Conservation (phyloP, 1,140 invertebrate species). For the Penaeus chinensis region DNA sequence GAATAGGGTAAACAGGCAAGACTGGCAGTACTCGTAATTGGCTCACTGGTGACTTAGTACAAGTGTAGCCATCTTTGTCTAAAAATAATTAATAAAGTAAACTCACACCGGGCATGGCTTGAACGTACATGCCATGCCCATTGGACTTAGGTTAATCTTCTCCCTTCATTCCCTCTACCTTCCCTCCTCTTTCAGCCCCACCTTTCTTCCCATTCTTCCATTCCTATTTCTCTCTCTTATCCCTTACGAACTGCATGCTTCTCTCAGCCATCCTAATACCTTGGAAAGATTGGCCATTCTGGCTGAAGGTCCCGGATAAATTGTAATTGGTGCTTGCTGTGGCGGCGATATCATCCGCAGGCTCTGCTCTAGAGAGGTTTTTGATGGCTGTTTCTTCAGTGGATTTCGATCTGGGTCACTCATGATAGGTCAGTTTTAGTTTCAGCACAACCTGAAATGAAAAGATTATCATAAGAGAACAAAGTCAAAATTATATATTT, state of each 20-base stretch:
- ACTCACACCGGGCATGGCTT: too few relatives aligned
- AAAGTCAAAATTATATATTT: not conserved
- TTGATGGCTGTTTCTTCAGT: conserved; percentile 54
- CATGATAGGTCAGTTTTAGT: conserved; percentile 27
- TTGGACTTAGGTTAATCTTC: not conserved
- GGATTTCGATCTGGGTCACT: conserved; percentile 44
- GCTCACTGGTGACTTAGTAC: too few relatives aligned
- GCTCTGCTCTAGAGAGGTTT: conserved; percentile 51
- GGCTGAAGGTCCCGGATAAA: conserved; percentile 52
- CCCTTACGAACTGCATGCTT: too few relatives aligned
- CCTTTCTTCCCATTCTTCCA: not conserved
- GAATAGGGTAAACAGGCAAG: too few relatives aligned
- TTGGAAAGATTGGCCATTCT: conserved; percentile 51
- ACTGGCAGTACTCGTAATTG: too few relatives aligned
- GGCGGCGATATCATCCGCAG: conserved; percentile 55
- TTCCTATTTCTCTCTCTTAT: too few relatives aligned
- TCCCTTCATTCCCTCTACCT: not conserved
- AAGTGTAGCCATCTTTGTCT: too few relatives aligned
- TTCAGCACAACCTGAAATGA: not conserved
- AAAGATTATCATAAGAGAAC: not conserved
- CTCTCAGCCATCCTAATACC: not conserved
- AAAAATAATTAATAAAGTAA: too few relatives aligned
- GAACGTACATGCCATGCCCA: too few relatives aligned
- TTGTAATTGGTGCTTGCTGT: conserved; percentile 57
- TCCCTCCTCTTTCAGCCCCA: not conserved